Base-by-base conservation (phyloP, 2,888 invertebrate species). In the Drosophila prostipennis region DNA sequence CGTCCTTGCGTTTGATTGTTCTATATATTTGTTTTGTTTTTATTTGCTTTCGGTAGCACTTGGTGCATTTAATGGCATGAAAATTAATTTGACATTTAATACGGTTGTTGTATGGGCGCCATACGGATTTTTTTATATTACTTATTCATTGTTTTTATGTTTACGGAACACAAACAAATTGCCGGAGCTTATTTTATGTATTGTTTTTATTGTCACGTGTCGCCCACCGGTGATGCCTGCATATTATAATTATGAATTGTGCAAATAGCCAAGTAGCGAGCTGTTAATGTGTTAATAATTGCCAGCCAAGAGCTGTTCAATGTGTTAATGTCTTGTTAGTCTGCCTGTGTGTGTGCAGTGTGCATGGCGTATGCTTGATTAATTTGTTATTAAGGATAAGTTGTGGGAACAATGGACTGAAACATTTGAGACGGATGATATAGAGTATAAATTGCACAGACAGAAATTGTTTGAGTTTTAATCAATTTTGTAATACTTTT, bases 281-380 rank as follows among this genome's bases (percentile, higher is more conserved):
- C 69, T 77, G 79, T 78, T 84, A 87, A 81, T 86, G 81, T 80
- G 79, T 81, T 87, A 74, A 81, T 84, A 80, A 76, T 77, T 54
- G 39, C 79, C 63, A 65, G 49, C 61, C 61, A 73, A 60, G 54
- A 65, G 45, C 53, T 55, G 61, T 60, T 58, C 54, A 43, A 68
- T 54, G 68, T 68, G 65, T 68, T 68, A 39, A 68, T 68, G 45
- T 54, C 68, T 68, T 54, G 68, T 65, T 68, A 34, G 37, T 36
- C 39, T 2, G 23, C 23, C 42, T 26, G 39, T 48, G n/a, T 36
- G 64, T 36, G 45, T 46, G 39, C 16, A n/a, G 53, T 26, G 19
- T 29, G 11, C 46, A 7, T 29, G 45, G 61, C 64, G 39, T 40
- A 68, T 51, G 65, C 68, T 71, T 81, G 53, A 80, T 84, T 52